Evolutionary conservation across 2,888 invertebrate genomes (phyloP), one percentile per base, ranked within the genome.

Genomic region (Pollenia amentaria): DNA sequence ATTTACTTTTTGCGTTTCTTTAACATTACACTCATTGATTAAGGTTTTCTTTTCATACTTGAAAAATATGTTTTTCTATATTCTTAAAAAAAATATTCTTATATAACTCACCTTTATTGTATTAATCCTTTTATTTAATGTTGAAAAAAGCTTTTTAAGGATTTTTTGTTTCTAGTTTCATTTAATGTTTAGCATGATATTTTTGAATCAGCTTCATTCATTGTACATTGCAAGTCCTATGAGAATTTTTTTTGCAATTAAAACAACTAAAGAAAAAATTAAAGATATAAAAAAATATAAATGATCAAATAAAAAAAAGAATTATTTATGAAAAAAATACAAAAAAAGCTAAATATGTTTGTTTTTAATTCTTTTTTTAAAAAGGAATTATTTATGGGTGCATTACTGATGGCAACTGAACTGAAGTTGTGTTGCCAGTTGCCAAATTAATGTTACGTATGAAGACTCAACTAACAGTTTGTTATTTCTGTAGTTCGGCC

Each of bases 51-150:
- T 62, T 48, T 77, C 18, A 42, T 64, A 10, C 18, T 51, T 11
- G 10, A 53, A 53, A 53, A 12, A 60, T 60, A 62, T 9, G 11
- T 38, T 14, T 40, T 55, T 21, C 44, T 53, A 1, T 69, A 53
- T 64, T 21, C 40, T 57, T 48, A 8, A 16, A 64, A 14, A 60
- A 44, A 53, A 51, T 70, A 38, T n/a, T 64, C 64, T 60, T 53
- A 60, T 14, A 55, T 18, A 64, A 70, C 70, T 62, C 79, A 83
- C 76, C 72, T 78, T 64, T 79, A 82, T 69, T 75, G 60, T 83
- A 79, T 72, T 76, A 40, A 87, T 48, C 53, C 75, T 70, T 83
- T 6, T 29, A 11, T 29, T 65, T 48, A 48, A 53, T 69, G 69
- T 69, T 48, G 16, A 0, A 38, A 12, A 18, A 44, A 57, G 29